Base-by-base conservation (phyloP, 2,888 invertebrate species). In the Drosophila infuscata region DNA sequence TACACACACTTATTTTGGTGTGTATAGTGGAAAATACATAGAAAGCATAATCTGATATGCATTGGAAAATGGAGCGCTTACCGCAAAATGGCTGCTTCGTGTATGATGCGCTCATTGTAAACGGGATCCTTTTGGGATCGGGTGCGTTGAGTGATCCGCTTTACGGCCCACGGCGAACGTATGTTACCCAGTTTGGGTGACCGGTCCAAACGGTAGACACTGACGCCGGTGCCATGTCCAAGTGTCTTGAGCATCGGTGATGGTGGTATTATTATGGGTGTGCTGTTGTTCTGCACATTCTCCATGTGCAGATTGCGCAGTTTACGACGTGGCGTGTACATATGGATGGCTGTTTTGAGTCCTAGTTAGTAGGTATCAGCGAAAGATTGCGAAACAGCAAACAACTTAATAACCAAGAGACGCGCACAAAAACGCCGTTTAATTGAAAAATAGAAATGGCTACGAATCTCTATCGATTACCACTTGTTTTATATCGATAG, bases 151-250 rank as follows among this genome's bases (percentile, higher is more conserved):
- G 92, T 90, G 2, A 97, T 91, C 92, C 96, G 96, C 91, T 98
- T 98, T 0, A 98, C 94, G 0, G 97, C 97, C 97, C 97, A 97
- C 0, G 97, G 97, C 0, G 97, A 97, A n/a, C 95, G 94, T 0
- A 94, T 92, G 81, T 95, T 94, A 9, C 96, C 95, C 1, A 94
- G 94, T 80, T 94, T 94, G 0, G 97, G 96, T 0, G 96, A 96
- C 74, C 97, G 94, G 65, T 96, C 94, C 73, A 97, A 91, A 79
- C 96, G 95, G 93, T 96, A 97, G 0, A 97, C 97, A 78, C 95
- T 95, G 17, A 97, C 96, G 63, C 97, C 96, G 85, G 97, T 96
- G 57, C 97, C 97, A 93, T 95, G 96, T 69, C 97, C 97, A 65
- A 97, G 94, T 83, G 95, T 94, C 89, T 95, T 95, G 76, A 97